Base-by-base conservation (phyloP, 1,140 invertebrate genomes). In the Drosophila kurseongensis region DNA sequence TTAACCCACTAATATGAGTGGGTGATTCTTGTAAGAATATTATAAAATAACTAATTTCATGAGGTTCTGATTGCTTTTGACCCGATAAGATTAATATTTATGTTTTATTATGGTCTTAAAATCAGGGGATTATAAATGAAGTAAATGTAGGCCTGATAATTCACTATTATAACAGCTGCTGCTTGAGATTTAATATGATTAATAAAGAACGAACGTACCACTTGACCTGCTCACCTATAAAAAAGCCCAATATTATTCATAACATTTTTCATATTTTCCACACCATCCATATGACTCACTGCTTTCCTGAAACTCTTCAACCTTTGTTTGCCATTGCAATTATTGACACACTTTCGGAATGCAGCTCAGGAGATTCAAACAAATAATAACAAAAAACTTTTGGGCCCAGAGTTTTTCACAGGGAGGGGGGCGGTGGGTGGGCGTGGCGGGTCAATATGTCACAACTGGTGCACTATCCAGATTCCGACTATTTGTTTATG, bases 271-370 rank as follows among this genome's bases (percentile, higher is more conserved):
- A 18, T 27, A 85, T 69, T 51, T 62, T 48, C 12, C 29, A 48
- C 44, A 58, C 51, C 42, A 23, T 60, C 58, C 47, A 65, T 63
- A 68, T 41, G 42, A 41, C n/a, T 29, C 44, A 48, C 35, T 18
- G 8, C 54, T 7, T 18, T 58, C 32, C 38, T 29, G 36, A 50
- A 60, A 32, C 27, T 48, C 40, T 10, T 47, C 55, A 66, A 56
- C 56, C 48, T 47, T 52, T 82, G 62, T 82, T 76, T 68, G 59
- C 62, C 71, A 27, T 76, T 71, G 76, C 77, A 83, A 88, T 89
- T 88, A 89, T 88, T 88, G 84, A 84, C 84, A 82, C 65, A 88
- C 73, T 81, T 59, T 65, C 78, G 75, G 63, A 86, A 81, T 65
- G 58, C 66, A 62, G 29, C 76, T 78, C 79, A 55, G 32, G 77